Evolutionary conservation across 2,888 invertebrate species (phyloP), one percentile per base, ranked within the genome.

Genomic region (Acronicta alni): DNA sequence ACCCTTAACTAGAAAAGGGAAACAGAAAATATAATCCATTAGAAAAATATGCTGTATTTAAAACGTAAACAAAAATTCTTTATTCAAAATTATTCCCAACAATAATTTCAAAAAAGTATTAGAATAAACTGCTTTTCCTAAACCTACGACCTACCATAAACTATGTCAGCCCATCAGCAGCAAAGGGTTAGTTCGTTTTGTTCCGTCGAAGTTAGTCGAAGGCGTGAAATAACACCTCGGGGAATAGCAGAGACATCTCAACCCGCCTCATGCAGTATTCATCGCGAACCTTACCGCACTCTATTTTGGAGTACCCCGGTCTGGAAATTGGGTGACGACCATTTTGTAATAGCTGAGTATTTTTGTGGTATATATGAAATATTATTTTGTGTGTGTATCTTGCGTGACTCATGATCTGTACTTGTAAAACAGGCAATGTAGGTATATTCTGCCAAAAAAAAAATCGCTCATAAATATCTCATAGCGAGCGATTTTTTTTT

Each of bases 181-280:
- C 42, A 41, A 54, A 56, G 35, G 61, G 52, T 57, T 51, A 35
- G 38, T 51, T 57, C 44, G 44, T 56, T 65, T 67, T 61, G 54
- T 69, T 71, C 63, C 51, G 37, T 46, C 53, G 49, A 71, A 65
- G 49, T 70, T 46, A 54, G 52, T 45, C 49, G 57, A 37, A 55
- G 46, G 54, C 55, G 32, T 23, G 37, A 63, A 63, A 76, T 76
- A 68, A 71, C 49, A 75, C 74, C 65, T 37, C 9, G 35, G 60
- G 58, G 68, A 61, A 41, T 61, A 53, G 41, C 7, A n/a, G 52
- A 15, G 44, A 16, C 56, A 57, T 60, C 72, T 72, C 54, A 68
- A 67, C 73, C 44, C 57, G 14, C 20, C 62, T 75, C 74, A 73
- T 75, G 46, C 71, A 75, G 62, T 73, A 75, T 75, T 75, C 74